Conservation (phyloP, 1,140 invertebrate species). For the Dysdera silvatica region DNA sequence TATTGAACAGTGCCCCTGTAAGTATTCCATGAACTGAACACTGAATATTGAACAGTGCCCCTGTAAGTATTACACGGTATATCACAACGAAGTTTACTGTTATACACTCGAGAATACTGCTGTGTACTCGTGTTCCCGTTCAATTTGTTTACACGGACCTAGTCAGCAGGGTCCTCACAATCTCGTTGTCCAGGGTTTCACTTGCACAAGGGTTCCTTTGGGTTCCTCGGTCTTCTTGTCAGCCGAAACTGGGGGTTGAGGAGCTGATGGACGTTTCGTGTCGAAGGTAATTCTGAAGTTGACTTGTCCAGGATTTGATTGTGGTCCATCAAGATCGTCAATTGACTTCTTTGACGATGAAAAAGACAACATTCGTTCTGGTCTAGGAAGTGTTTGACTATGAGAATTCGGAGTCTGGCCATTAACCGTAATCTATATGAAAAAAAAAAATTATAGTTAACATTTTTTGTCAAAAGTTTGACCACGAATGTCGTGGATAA, state of each 20-base stretch:
- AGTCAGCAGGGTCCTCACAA: no score
- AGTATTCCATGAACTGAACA: no score
- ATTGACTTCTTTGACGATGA: not conserved
- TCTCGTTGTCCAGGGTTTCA: slow-evolving; percentile 21
- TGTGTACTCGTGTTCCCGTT: no score
- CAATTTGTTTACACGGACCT: no score
- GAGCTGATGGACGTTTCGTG: not conserved
- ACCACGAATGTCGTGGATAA: no score
- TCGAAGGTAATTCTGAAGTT: slow-evolving; percentile 7
- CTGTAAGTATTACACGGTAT: no score
- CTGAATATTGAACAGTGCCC: no score
- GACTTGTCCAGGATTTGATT: not conserved
- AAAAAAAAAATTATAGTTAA: not conserved
- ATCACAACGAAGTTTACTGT: no score
- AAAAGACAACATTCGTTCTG: not conserved
- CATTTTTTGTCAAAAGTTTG: no score
- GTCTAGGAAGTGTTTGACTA: not conserved
- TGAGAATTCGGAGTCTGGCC: slow-evolving; percentile 8
- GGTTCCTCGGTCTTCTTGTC: slow-evolving; percentile 1
- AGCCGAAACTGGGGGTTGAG: not conserved
- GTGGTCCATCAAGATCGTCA: not conserved
- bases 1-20: no score
- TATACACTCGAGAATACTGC: no score
- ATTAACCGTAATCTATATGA: slow-evolving; percentile 10
- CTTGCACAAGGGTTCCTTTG: slow-evolving; percentile 10